Evolutionary conservation across 2,113 vertebrate species (phyloP).

Genomic region (Sebastes schlegelii): DNA sequence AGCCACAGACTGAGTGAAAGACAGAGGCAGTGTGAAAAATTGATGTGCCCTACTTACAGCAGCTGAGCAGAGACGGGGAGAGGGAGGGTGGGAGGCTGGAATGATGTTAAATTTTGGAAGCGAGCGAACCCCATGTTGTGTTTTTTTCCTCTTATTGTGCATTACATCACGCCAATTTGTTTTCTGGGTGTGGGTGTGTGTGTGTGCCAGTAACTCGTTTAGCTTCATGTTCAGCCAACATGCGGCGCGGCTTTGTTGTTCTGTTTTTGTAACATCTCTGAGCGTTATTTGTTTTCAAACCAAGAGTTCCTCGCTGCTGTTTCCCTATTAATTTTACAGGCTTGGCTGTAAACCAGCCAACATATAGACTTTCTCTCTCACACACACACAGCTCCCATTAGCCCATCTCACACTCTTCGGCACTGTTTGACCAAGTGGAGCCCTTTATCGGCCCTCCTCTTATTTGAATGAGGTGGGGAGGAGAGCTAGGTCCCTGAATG

Average conservation of each 20-base stretch:
- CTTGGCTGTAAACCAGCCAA: slow-evolving; percentile 46
- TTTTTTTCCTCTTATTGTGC: slow-evolving; percentile 39
- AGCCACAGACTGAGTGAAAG: slow-evolving; percentile 64
- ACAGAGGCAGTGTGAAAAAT: slow-evolving; percentile 76
- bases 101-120: slow-evolving; percentile 72
- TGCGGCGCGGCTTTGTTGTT: slow-evolving; percentile 17
- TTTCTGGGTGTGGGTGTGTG: slow-evolving; percentile 41
- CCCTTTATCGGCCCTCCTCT: slow-evolving; percentile 63
- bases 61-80: slow-evolving; percentile 67
- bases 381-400: slow-evolving; percentile 71
- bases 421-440: slow-evolving; percentile 67
- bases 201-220: slow-evolving; percentile 33
- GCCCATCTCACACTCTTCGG: slow-evolving; percentile 53
- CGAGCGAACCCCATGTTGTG: slow-evolving; percentile 43
- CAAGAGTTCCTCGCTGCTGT: slow-evolving; percentile 7
- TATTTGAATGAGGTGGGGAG: slow-evolving; percentile 66
- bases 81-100: slow-evolving; percentile 56
- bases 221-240: slow-evolving; percentile 37
- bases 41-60: slow-evolving; percentile 80
- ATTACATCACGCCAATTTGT: slow-evolving; percentile 68
- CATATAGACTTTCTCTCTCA: slow-evolving; percentile 21
- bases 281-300: slow-evolving; percentile 32
- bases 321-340: slow-evolving; percentile 63
- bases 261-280: slow-evolving; percentile 7
- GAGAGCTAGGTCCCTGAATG: slow-evolving; percentile 58